Evolutionary conservation across 2,113 vertebrate genomes (phyloP), one percentile per base, ranked within the genome.

Genomic region (Cebus imitator): DNA sequence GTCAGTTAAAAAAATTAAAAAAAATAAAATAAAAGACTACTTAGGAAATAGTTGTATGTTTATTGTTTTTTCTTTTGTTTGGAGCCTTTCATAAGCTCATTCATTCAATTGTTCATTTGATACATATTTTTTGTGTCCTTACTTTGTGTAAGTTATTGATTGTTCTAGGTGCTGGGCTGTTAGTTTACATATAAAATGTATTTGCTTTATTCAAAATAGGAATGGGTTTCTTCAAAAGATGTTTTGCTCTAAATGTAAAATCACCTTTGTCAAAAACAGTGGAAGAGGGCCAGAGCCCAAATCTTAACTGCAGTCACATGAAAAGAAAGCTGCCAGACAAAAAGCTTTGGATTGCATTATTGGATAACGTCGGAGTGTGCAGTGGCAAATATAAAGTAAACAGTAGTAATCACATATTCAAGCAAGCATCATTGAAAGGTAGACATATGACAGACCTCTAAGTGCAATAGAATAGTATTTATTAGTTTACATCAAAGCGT

Each of bases 321-420:
- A 50, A 48, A n/a, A 86, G 25, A 78, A 92, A 85, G 48, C 9
- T 58, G 45, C n/a, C 75, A 79, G 35, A 57, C n/a, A 90, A 37
- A 10, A 91, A 45, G 32, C 14, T 52, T 80, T 86, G 21, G 1
- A 25, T 55, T 93, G 1, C 40, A 43, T 55, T 10, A 9, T 48
- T 82, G 76, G 37, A 48, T 91, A 52, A 64, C 40, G 10, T 52
- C n/a, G 45, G 50, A n/a, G 18, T 14, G 21, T 72, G 10, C 55
- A 78, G 79, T 81, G 64, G 70, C 64, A 72, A 87, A 58, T 81
- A 75, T 45, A 90, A 95, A 96, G 82, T 70, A 87, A 79, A 92
- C 92, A 96, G 14, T 43, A 76, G 68, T 50, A 70, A 90, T 86
- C 61, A 30, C 57, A 83, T 82, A 85, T 16, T 13, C 4, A 92